These are phyloP conservation scores for Oncorhynchus tshawytscha DNA, from an alignment of 2,113 vertebrate species.

Conservation along the genomic window DNA sequence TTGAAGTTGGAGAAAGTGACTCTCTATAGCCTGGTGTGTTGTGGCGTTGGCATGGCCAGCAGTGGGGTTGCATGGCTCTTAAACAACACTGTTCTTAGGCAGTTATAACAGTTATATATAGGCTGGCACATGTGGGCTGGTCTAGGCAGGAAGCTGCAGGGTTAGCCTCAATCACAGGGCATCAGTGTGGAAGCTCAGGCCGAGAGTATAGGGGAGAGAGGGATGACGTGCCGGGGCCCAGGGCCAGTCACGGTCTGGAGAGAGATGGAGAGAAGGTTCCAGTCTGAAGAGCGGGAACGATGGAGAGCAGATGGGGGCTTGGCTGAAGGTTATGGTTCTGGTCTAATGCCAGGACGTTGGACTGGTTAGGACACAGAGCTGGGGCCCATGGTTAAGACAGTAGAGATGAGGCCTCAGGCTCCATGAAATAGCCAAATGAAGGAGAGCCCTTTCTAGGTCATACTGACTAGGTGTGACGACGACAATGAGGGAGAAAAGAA, in stretches of 20 bases:
- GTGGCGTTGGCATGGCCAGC: conserved; percentile 6
- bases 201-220: neutral
- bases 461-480: neutral
- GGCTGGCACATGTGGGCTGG: conserved; percentile 48
- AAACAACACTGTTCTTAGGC: conserved; percentile 31
- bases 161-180: conserved; percentile 67
- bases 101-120: conserved; percentile 51
- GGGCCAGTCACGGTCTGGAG: neutral
- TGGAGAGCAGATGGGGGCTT: neutral
- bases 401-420: no score
- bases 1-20: conserved; percentile 26
- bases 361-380: neutral
- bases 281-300: neutral
- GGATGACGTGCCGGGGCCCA: neutral
- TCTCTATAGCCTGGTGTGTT: neutral
- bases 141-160: conserved; percentile 45
- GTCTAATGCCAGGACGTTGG: neutral
- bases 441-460: no score
- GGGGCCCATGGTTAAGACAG: neutral
- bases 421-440: no score
- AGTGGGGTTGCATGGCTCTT: conserved; percentile 38
- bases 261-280: neutral
- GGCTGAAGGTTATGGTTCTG: neutral
- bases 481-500: neutral
- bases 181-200: neutral